Base-by-base conservation (phyloP, 2,888 invertebrate species). In the Thecocarcelia acutangulata region DNA sequence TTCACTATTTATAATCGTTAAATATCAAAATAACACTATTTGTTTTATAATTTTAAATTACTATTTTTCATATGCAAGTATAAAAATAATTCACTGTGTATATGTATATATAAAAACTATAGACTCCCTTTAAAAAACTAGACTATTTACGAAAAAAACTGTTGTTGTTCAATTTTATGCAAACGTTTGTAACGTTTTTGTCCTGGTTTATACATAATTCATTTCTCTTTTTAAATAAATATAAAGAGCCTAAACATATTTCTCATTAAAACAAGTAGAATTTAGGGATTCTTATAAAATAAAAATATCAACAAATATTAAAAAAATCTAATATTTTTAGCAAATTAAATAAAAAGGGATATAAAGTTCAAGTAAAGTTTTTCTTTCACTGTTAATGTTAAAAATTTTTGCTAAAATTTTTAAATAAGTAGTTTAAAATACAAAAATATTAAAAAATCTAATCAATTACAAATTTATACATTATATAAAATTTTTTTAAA, bases 301-400 rank as follows among this genome's bases (percentile, higher is more conserved):
- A 61, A 77, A 82, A 52, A 28, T 61, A 56, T 78, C 56, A 78
- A 82, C 82, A 78, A 70, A 58, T 50, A 58, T 56, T 73, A 24
- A 73, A 66, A 68, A 66, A 69, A 24, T 56, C 13, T 48, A 61
- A 76, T 61, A 68, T 68, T 78, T 40, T 24, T 15, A 11, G 33
- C 33, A 74, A 64, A 40, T 3, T 13, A 64, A 48, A 13, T 66
- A 50, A n/a, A 59, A 58, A 52, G 59, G 33, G 82, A 82, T 75
- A 81, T 70, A 59, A 52, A 70, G 78, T 82, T 82, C 82, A 82
- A 82, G 82, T 82, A 82, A 61, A 75, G 78, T 70, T 82, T 82
- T 81, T 64, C 28, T 46, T 17, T 42, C 9, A 28, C 6, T 52
- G 17, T 42, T 40, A 33, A 37, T 4, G 3, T 52, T 33, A 24